Base-by-base conservation (phyloP, 2,888 invertebrate genomes). In the Odontomyia ornata region DNA sequence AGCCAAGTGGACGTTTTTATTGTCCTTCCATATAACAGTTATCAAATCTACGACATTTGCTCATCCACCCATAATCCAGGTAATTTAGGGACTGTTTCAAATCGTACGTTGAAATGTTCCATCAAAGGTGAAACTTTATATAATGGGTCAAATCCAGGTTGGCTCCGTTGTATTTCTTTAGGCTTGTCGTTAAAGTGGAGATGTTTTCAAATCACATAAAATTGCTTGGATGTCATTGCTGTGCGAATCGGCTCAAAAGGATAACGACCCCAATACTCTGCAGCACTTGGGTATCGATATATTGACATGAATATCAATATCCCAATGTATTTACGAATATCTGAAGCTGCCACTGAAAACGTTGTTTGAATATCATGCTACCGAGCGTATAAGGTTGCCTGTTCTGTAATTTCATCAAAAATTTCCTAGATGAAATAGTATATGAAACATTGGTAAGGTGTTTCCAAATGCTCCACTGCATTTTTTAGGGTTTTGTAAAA, bases 291-390 rank as follows among this genome's bases (percentile, higher is more conserved):
- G 36, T 36, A 36, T 36, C 36, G 28, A 64, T 64, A 64, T 30
- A 64, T 28, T 28, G 64, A 64, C 64, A 64, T 64, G 27, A 28
- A 64, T 64, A 64, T 64, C 64, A 64, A 27, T 27, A 64, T 64
- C 13, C 64, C 64, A 64, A 64, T 64, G 28, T 64, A 27, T 27
- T 64, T 27, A 3, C 64, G 27, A 28, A 64, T 64, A 28, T 64
- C 64, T n/a, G 30, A 21, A 28, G 28, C 64, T n/a, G 64, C 27
- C 27, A 64, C 64, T 28, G 13, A 15, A 28, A 64, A 64, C 15
- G 27, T 64, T 11, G 64, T 64, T 64, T 64, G 64, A 13, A 64
- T 64, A 13, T 64, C 27, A n/a, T 28, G 27, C 64, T 64, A 27
- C 30, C 64, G 64, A n/a, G 28, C 64, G 28, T 64, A 64, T 64